A percentile compares a stretch with the other conserved stretches of the same genome.
Conservation (phyloP, 2,888 invertebrate genomes). For the Lycia hirtaria region DNA sequence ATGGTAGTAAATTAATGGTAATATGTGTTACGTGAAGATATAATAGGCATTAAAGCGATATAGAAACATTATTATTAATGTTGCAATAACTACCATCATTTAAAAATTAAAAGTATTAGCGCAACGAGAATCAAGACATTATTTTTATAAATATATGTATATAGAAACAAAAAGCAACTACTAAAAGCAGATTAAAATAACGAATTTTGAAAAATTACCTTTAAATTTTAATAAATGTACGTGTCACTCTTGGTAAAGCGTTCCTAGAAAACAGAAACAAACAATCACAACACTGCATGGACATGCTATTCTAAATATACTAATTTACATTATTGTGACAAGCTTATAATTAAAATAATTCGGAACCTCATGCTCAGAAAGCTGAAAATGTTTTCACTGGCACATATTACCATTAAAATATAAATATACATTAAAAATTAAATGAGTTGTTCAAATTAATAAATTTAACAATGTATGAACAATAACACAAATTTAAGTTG, state of each 20-base stretch:
- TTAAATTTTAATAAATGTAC: constrained; percentile 91
- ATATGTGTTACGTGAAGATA: constrained; percentile 55
- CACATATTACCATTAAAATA: constrained; percentile 65
- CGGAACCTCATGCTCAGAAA: constrained; percentile 29
- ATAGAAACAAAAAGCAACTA: constrained; percentile 21
- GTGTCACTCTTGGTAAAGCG: constrained; percentile 93
- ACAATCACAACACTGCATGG: constrained; percentile 71
- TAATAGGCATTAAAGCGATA: constrained; percentile 3
- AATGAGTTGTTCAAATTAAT: neutral
- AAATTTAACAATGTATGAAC: constrained; percentile 15
- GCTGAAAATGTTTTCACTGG: constrained; percentile 37
- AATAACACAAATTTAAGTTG: too few species aligned
- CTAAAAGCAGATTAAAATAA: constrained; percentile 40
- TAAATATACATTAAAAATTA: neutral
- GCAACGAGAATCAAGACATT: neutral
- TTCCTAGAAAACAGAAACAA: constrained; percentile 88
- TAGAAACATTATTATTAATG: neutral
- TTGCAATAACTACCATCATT: neutral
- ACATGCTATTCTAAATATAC: constrained; percentile 56
- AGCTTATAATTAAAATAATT: constrained; percentile 4
- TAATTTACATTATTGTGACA: constrained; percentile 10
- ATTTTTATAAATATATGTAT: too few species aligned
- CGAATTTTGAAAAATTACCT: constrained; percentile 67
- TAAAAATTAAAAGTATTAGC: neutral
- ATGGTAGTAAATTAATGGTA: constrained; percentile 51